Conservation (phyloP, 1,140 invertebrate species). For the Telenomus remus region DNA sequence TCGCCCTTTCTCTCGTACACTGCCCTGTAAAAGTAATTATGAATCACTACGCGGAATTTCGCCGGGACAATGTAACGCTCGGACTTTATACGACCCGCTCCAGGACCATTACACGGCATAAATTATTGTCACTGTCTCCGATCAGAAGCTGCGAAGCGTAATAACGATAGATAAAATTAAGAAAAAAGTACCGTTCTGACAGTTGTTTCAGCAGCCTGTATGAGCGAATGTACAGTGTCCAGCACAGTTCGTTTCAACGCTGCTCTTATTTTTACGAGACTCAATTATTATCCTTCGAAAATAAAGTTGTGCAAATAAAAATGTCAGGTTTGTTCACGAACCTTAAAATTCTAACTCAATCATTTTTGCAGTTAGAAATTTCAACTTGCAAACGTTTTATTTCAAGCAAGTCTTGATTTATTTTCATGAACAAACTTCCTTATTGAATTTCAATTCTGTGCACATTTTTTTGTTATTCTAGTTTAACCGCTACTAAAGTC, state of each 20-base stretch:
- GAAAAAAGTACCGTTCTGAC: conserved; percentile 27
- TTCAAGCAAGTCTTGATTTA: no score
- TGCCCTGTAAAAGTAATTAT: no score
- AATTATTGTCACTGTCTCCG: conserved; percentile 12
- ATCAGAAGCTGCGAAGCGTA: conserved; percentile 10
- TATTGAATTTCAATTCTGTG: no score
- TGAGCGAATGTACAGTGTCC: background rate
- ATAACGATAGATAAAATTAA: conserved; percentile 23
- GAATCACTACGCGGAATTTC: no score
- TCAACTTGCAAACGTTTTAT: conserved; percentile 6
- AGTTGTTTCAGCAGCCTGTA: conserved; percentile 7
- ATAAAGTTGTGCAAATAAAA: no score
- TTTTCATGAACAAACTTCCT: conserved; percentile 32
- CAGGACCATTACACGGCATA: background rate
- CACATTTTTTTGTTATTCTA: conserved; percentile 25
- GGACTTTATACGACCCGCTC: no score
- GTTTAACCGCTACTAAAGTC: conserved; percentile 28
- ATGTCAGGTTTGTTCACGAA: no score
- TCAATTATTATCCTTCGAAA: no score
- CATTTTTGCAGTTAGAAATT: conserved; percentile 3
- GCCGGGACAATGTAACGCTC: no score
- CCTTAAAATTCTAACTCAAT: no score
- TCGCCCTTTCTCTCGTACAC: no score
- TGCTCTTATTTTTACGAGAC: conserved; percentile 1
- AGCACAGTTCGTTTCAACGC: background rate